These are phyloP conservation scores for Hoplostethus mediterraneus DNA, from an alignment of 2,797 vertebrate species.

Conservation along the genomic window DNA sequence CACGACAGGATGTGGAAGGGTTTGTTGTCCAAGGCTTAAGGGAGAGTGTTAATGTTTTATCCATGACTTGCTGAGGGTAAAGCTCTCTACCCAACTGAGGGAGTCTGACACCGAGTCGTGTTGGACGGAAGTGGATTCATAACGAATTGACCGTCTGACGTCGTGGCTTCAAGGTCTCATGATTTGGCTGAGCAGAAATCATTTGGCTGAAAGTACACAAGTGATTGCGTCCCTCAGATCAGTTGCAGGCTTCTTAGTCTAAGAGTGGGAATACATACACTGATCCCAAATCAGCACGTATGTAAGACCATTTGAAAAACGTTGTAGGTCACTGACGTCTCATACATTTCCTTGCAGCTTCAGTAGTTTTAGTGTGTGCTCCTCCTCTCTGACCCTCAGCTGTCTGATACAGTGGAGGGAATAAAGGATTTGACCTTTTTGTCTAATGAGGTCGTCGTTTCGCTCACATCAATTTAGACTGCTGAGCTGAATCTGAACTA, in stretches of 20 bases:
- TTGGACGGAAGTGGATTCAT: slow-evolving; percentile 29
- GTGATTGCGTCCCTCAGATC: slow-evolving; percentile 14
- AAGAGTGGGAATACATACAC: slow-evolving; percentile 38
- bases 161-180: not conserved
- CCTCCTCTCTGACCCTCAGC: not conserved
- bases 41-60: slow-evolving; percentile 15
- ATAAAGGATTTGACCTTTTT: slow-evolving; percentile 58
- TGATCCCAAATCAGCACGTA: slow-evolving; percentile 16
- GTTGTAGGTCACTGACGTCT: not conserved
- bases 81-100: not conserved
- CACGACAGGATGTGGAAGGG: not conserved
- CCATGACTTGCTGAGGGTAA: not conserved
- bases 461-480: slow-evolving; percentile 8
- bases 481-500: slow-evolving; percentile 26
- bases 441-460: slow-evolving; percentile 69
- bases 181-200: slow-evolving; percentile 49
- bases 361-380: not conserved
- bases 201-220: slow-evolving; percentile 46
- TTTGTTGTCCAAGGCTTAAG: not conserved
- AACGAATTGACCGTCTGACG: slow-evolving; percentile 59
- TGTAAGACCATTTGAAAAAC: too few species aligned
- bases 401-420: slow-evolving; percentile 3
- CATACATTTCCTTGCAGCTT: not conserved
- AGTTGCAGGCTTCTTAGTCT: slow-evolving; percentile 56
- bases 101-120: slow-evolving; percentile 15